These are phyloP conservation scores for Terrapene triunguis DNA, from an alignment of 2,113 vertebrate species.

Conservation along the genomic window DNA sequence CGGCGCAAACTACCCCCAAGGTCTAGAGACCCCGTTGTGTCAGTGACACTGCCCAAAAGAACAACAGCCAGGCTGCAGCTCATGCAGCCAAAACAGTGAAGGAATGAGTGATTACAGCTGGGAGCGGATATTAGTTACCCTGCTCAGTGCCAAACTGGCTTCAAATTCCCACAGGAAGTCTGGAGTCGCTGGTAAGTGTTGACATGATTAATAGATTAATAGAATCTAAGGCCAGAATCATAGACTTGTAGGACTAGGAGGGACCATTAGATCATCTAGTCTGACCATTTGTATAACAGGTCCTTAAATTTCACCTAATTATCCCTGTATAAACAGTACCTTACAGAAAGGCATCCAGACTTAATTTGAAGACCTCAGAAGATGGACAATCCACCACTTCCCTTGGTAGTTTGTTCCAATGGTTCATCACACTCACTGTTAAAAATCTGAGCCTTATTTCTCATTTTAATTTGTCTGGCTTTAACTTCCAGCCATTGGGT, in stretches of 20 bases:
- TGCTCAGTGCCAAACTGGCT: not conserved
- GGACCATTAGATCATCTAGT: fast-evolving
- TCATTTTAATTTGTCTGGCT: not conserved
- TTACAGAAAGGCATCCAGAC: not conserved
- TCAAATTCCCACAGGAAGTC: not conserved
- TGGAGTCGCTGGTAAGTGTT: fast-evolving
- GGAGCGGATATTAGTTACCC: not conserved
- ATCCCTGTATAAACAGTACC: fast-evolving
- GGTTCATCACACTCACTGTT: not conserved
- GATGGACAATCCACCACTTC: not conserved
- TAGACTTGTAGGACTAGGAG: fast-evolving
- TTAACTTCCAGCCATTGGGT: not conserved
- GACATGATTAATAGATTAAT: fast-evolving
- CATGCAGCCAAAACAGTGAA: not conserved
- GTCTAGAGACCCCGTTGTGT: fast-evolving
- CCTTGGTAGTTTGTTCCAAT: not conserved
- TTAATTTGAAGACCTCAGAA: not conserved
- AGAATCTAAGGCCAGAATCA: not conserved
- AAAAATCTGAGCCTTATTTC: not conserved
- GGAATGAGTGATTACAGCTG: not conserved
- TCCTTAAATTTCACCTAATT: fast-evolving
- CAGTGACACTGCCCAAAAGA: not conserved
- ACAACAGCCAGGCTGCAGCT: not conserved
- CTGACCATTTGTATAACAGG: not conserved
- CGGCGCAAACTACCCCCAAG: not conserved